phyloP scores from a whole-genome alignment of 2,888 invertebrate species.

The Galerucella pusilla region DNA sequence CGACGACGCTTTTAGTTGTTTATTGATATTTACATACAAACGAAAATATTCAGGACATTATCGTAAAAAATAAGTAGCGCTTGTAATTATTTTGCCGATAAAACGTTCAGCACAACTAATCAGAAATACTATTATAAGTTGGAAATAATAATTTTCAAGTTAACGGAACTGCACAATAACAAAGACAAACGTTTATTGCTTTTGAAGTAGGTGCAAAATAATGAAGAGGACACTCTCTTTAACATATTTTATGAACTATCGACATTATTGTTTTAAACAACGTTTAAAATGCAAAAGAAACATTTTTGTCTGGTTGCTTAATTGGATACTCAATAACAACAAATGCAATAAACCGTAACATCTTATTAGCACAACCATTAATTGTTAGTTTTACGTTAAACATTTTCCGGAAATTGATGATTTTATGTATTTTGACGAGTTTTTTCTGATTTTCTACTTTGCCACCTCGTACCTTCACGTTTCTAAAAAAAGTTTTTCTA shows the following conservation, averaged over 20 bases:
- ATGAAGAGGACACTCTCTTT: conserved; percentile 6
- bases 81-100: not conserved
- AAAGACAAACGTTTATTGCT: conserved; percentile 6
- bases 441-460: too few relatives aligned
- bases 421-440: too few relatives aligned
- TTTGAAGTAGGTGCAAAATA: conserved; percentile 11
- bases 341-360: not conserved
- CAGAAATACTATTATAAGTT: not conserved
- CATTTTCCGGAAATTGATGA: too few relatives aligned
- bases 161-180: conserved; percentile 5
- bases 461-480: too few relatives aligned
- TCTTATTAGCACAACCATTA: too few relatives aligned
- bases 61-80: not conserved
- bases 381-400: too few relatives aligned
- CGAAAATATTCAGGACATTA: too few relatives aligned
- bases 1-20: not conserved
- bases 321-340: not conserved
- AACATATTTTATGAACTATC: conserved; percentile 9
- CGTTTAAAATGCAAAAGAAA: not conserved
- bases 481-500: too few relatives aligned
- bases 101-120: not conserved
- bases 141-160: not conserved
- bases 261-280: not conserved
- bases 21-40: not conserved
- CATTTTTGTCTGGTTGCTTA: not conserved